A percentile compares a stretch with the other conserved stretches of the same genome.
Evolutionary conservation across 2,888 invertebrate species (phyloP).

Genomic region (Polymixis flavicincta): DNA sequence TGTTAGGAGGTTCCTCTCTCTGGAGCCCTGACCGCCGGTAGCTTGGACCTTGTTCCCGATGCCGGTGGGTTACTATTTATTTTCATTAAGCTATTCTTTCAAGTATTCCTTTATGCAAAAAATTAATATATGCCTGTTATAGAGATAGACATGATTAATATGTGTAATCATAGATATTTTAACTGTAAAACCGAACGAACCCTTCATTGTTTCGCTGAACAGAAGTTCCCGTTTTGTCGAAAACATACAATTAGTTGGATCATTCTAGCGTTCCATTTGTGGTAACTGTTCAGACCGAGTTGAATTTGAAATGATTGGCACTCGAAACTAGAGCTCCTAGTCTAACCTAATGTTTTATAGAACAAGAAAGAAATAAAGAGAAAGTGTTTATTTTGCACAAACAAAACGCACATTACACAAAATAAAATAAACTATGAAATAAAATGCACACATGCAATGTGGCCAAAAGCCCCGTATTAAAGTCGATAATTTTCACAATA

Average conservation of each 20-base stretch:
- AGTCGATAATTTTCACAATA: no score
- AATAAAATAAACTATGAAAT: no score
- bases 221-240: not conserved
- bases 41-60: no score
- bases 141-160: not conserved
- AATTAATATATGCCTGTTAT: not conserved
- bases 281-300: not conserved
- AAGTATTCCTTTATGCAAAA: not conserved
- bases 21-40: no score
- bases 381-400: no score
- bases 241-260: slow-evolving; percentile 23
- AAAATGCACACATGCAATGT: no score
- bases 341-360: not conserved
- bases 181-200: not conserved
- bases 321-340: not conserved
- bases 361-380: no score
- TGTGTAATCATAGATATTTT: not conserved
- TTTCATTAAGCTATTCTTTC: no score
- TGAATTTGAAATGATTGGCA: slow-evolving; percentile 12
- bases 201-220: not conserved
- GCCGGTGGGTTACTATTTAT: no score
- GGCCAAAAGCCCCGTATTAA: no score
- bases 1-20: no score
- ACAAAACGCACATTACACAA: no score
- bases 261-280: slow-evolving; percentile 22